Percentiles rank a stretch among this genome's conserved stretches.
Conservation (phyloP, 2,888 invertebrate genomes). For the Caenorhabditis wallacei region DNA sequence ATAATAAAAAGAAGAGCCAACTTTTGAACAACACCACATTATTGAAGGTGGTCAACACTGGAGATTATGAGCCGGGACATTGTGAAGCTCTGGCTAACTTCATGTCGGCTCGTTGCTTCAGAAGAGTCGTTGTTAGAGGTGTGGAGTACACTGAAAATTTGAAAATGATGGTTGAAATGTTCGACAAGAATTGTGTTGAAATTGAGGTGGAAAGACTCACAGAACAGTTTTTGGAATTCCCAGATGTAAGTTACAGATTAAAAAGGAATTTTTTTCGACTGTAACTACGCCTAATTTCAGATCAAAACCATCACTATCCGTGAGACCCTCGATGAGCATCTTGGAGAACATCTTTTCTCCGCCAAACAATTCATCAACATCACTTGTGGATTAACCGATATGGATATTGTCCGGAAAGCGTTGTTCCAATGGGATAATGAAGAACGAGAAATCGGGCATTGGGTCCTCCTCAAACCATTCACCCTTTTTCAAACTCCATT, state of each 20-base stretch:
- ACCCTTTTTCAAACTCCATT: conserved; percentile 49
- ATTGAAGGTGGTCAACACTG: conserved; percentile 15
- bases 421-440: conserved; percentile 30
- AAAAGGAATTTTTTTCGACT: background rate
- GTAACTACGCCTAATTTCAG: conserved; percentile 7
- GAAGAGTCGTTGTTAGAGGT: conserved; percentile 21
- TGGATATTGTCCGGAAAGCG: conserved; percentile 33
- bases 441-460: conserved; percentile 27
- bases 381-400: conserved; percentile 13
- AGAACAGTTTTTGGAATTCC: conserved; percentile 1
- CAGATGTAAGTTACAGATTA: conserved; percentile 19
- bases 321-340: conserved; percentile 5
- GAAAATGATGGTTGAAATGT: conserved; percentile 42
- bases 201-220: conserved; percentile 14
- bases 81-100: conserved; percentile 8
- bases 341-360: conserved; percentile 14
- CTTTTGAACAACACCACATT: conserved; percentile 35
- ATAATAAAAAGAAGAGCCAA: conserved; percentile 32
- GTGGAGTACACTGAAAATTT: conserved; percentile 11
- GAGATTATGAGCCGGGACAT: conserved; percentile 15
- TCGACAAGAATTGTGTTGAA: conserved; percentile 32
- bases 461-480: conserved; percentile 47
- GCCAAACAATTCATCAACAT: conserved; percentile 44
- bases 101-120: conserved; percentile 3
- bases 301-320: conserved; percentile 42